Base-by-base conservation (phyloP, 2,113 vertebrate species). In the Macroglossus sobrinus region DNA sequence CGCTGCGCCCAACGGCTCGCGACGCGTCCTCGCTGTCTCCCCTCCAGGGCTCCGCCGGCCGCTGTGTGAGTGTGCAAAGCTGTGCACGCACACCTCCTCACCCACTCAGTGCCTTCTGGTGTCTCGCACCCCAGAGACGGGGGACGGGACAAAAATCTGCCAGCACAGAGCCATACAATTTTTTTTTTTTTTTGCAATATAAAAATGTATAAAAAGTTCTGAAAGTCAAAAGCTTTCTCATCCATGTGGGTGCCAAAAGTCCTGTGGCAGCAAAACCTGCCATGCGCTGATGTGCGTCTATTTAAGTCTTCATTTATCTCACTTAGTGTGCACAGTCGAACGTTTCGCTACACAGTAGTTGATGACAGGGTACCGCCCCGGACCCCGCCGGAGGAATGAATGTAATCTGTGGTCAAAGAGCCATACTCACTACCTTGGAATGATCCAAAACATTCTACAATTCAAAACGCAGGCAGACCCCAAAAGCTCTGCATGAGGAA, bases 281-380 rank as follows among this genome's bases (percentile, higher is more conserved):
- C 72, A 22, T 4, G 61, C 93, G 82, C 84, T 76, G 93, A 78
- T 45, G n/a, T 26, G 82, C 81, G 50, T 91, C 89, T 94, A 84
- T 45, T 95, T 80, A 88, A 95, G 88, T 72, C 93, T 88, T 78
- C 64, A 94, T 87, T 92, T 45, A 40, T 80, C 96, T 97, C 93
- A 93, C 89, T 94, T 55, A 69, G 59, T 26, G 71, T 33, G 84
- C 43, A 80, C 0, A 59, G 76, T 66, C 92, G 55, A 72, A 55
- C 47, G 40, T n/a, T 90, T 50, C 68, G 47, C 72, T 76, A 16
- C 75, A 50, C 57, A 68, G 4, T 26, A 28, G 55, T 19, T 96
- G 84, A 89, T 71, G 35, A 55, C 53, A 74, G 24, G 66, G 69
- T 79, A 59, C 47, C 69, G 66, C 45, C 50, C 82, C 57, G 72